Evolutionary conservation across 2,797 vertebrate species (phyloP).

Genomic region (Sphaeramia orbicularis): DNA sequence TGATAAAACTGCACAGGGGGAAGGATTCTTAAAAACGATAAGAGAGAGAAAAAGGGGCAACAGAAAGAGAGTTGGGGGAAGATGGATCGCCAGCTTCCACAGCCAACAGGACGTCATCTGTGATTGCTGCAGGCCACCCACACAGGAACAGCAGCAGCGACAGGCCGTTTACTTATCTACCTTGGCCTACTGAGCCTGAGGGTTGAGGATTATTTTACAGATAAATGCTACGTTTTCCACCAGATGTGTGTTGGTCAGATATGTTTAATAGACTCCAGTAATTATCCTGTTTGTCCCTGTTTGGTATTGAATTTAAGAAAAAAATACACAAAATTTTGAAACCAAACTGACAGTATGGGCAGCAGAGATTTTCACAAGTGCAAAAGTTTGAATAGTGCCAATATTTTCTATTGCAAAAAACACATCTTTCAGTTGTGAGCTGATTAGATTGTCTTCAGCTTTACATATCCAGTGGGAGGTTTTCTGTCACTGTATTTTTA

Average conservation of each 20-base stretch:
- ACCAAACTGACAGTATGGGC: not conserved
- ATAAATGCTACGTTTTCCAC: conserved; percentile 52
- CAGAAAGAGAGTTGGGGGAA: conserved; percentile 39
- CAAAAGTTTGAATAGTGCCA: not conserved
- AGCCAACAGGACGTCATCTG: conserved; percentile 61
- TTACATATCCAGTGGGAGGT: too few relatives aligned
- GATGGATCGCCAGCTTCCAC: conserved; percentile 59
- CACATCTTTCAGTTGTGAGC: not conserved
- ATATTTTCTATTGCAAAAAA: not conserved
- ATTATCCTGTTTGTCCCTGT: conserved; percentile 7
- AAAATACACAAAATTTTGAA: too few relatives aligned
- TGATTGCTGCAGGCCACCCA: conserved; percentile 72
- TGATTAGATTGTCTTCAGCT: not conserved
- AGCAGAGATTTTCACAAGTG: not conserved
- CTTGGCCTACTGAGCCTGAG: conserved; percentile 58
- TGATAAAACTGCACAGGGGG: conserved; percentile 74
- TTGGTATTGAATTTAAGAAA: conserved; percentile 1
- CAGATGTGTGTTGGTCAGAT: conserved; percentile 7
- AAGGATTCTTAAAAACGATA: conserved; percentile 69
- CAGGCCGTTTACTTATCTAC: conserved; percentile 70
- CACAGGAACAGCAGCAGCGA: conserved; percentile 58
- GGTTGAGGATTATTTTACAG: conserved; percentile 61
- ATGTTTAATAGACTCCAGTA: not conserved
- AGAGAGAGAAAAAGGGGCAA: conserved; percentile 45
- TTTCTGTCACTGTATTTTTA: not conserved